Conservation (phyloP, 2,113 vertebrate genomes). For the Coryphaenoides rupestris region DNA sequence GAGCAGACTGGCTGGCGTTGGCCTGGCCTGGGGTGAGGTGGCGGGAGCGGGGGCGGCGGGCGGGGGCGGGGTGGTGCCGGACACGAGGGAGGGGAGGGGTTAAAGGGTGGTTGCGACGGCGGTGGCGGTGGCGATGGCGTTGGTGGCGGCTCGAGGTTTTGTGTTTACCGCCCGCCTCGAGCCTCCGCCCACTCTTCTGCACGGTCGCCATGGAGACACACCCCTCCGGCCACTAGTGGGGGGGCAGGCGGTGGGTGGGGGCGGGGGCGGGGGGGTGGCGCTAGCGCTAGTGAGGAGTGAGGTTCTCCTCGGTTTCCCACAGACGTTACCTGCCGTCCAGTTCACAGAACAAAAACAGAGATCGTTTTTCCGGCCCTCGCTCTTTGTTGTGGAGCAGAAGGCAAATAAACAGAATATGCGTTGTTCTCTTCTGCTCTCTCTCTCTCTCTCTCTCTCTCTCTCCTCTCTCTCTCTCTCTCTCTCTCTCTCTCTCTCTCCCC, state of each 20-base stretch:
- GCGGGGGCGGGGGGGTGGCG: no score
- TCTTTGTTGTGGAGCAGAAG: background rate
- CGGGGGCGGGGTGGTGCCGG: background rate
- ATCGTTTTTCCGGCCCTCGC: conserved; percentile 22
- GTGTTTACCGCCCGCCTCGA: conserved; percentile 57
- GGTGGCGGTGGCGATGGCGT: background rate
- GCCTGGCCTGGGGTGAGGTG: background rate
- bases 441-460: no score
- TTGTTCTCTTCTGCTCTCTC: background rate
- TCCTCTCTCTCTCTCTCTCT: no score
- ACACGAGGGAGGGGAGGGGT: conserved; percentile 5
- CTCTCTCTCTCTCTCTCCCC: no score
- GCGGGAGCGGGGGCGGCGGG: background rate
- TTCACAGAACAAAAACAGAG: conserved; percentile 68
- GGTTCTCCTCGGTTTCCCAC: conserved; percentile 86
- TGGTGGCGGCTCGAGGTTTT: conserved; percentile 17
- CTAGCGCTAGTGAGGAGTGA: no score
- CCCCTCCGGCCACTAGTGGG: conserved; percentile 84
- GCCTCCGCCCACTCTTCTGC: conserved; percentile 75
- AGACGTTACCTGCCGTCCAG: conserved; percentile 83
- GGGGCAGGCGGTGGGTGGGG: no score
- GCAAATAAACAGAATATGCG: no score
- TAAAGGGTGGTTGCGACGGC: conserved; percentile 35
- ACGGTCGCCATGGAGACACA: conserved; percentile 70
- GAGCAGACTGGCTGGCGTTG: conserved; percentile 44